Conservation (phyloP, 2,888 invertebrate genomes). For the Cephus rjabovi region DNA sequence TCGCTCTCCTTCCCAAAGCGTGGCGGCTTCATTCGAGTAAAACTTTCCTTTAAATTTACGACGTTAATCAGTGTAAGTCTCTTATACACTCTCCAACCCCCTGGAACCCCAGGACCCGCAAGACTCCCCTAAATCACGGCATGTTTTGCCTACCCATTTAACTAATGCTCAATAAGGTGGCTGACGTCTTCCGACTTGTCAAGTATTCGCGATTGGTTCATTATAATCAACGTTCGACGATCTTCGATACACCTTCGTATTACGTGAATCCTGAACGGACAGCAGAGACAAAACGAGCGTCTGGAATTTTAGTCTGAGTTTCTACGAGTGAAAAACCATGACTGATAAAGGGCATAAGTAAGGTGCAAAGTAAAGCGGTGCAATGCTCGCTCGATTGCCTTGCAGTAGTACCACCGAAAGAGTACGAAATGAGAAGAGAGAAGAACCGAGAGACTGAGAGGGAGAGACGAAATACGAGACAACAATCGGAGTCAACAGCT, state of each 20-base stretch:
- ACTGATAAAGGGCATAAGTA: background rate
- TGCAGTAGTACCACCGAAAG: background rate
- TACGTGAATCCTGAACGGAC: background rate
- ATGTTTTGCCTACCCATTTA: constrained; percentile 34
- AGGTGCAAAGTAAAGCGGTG: background rate
- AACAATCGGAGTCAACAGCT: constrained; percentile 3
- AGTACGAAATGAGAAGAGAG: background rate
- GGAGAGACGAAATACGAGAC: background rate
- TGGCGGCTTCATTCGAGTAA: constrained; percentile 21
- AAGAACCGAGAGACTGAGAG: background rate
- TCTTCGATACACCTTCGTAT: background rate
- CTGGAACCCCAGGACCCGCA: constrained; percentile 7
- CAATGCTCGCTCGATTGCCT: background rate
- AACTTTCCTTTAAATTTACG: constrained; percentile 34
- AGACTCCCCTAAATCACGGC: constrained; percentile 28
- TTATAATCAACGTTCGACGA: constrained; percentile 25
- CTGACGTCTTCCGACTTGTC: constrained; percentile 21
- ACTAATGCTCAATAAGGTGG: constrained; percentile 36
- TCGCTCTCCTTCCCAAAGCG: constrained; percentile 4
- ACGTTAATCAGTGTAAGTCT: constrained; percentile 37
- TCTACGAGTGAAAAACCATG: background rate
- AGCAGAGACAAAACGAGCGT: background rate
- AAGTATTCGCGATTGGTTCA: constrained; percentile 18
- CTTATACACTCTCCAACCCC: constrained; percentile 18
- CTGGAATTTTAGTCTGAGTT: background rate